Evolutionary conservation across 2,113 vertebrate species (phyloP), one percentile per base, ranked within the genome.

Genomic region (Hemichromis elongatus): DNA sequence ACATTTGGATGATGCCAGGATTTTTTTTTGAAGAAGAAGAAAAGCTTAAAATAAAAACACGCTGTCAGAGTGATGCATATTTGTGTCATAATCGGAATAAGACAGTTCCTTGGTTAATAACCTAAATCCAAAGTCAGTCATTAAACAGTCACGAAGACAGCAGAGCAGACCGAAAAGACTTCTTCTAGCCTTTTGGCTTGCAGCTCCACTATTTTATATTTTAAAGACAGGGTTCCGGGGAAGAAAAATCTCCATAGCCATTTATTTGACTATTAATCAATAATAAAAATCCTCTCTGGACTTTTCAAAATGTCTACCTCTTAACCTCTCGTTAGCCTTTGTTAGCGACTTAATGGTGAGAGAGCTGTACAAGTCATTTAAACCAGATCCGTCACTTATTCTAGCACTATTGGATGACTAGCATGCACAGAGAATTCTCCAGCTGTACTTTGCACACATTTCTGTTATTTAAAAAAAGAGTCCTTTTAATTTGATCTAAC

Each of bases 301-400:
- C 77, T 28, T 81, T 73, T 81, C 45, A 57, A 86, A 88, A 94
- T 85, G 37, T 88, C 86, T 82, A 84, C 86, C 81, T 83, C 75
- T 93, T 93, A 90, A 93, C 92, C 94, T 90, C 88, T 91, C 50
- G 68, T 93, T 93, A 93, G 88, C 88, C 89, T 88, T 84, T 92
- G 83, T 91, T 82, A 90, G 88, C 9, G 63, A 87, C 66, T 87
- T 80, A 45, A 33, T 78, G 54, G 81, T 45, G 21, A 84, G 55
- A 1, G 24, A 82, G 82, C 7, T 3, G 53, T 77, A 30, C 7
- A 79, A 86, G 73, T 78, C 53, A 80, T 88, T 87, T 81, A 82
- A 90, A 87, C 77, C 73, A 79, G 45, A 50, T 82, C 81, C 66
- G 13, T 79, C 56, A 85, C 80, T 80, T 61, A 80, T 78, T 87